Conservation (phyloP, 2,113 vertebrate genomes). For the Alethe castanea region DNA sequence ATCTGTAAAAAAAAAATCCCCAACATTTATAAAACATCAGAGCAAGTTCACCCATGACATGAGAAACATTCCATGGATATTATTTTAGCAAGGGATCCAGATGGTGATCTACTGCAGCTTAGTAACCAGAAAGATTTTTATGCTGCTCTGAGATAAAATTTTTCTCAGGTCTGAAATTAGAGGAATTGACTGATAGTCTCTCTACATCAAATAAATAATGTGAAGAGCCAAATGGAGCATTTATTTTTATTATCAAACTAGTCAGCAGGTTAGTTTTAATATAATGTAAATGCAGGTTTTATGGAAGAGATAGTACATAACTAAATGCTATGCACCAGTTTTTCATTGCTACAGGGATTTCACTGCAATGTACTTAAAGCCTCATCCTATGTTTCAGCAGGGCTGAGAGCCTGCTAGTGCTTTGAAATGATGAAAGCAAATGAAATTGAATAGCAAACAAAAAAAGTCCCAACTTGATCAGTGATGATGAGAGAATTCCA, state of each 20-base stretch:
- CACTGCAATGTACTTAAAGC: not conserved
- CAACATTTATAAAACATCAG: not conserved
- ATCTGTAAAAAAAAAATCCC: not conserved
- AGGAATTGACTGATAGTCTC: not conserved
- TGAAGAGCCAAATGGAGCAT: not conserved
- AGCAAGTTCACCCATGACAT: not conserved
- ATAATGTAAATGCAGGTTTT: slow-evolving; percentile 18
- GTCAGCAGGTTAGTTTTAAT: slow-evolving; percentile 50
- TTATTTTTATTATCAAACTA: slow-evolving; percentile 49
- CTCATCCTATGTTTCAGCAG: slow-evolving; percentile 16
- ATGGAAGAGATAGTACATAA: not conserved
- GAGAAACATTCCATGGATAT: not conserved
- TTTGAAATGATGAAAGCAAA: slow-evolving; percentile 72
- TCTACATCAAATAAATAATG: slow-evolving; percentile 7
- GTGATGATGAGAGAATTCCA: slow-evolving; percentile 68
- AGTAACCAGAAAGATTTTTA: not conserved
- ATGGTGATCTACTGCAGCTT: not conserved
- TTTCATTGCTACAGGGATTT: slow-evolving; percentile 34
- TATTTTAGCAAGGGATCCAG: not conserved
- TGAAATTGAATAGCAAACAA: slow-evolving; percentile 73
- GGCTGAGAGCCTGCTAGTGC: slow-evolving; percentile 52
- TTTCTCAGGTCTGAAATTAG: not conserved
- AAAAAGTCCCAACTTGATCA: slow-evolving; percentile 63
- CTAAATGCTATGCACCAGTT: slow-evolving; percentile 27
- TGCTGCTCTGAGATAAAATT: not conserved